phyloP scores from a whole-genome alignment of 1,140 invertebrate species.

The Drosophila punjabiensis region DNA sequence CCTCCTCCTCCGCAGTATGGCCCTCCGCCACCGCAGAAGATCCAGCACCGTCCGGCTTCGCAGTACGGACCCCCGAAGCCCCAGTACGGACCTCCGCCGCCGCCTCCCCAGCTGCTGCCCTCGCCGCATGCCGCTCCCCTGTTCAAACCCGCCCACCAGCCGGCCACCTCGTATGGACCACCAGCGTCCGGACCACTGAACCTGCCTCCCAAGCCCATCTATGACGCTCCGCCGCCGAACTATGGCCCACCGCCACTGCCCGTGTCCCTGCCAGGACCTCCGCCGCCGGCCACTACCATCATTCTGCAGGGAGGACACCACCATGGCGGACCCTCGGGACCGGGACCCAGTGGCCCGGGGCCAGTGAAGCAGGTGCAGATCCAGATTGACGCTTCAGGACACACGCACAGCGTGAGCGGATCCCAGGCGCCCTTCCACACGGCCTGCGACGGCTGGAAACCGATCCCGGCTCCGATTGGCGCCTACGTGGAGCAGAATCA shows the following conservation, averaged over 20 bases:
- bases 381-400: constrained; percentile 75
- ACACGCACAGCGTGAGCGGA: constrained; percentile 76
- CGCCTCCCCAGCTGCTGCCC: constrained; percentile 76
- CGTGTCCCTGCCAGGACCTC: constrained; percentile 54
- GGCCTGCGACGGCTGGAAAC: constrained; percentile 93
- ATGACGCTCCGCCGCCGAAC: constrained; percentile 79
- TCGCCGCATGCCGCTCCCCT: constrained; percentile 73
- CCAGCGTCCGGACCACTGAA: constrained; percentile 78
- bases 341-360: constrained; percentile 20
- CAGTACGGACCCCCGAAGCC: constrained; percentile 85
- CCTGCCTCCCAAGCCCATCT: constrained; percentile 63
- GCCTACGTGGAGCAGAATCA: constrained; percentile 73
- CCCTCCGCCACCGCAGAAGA: constrained; percentile 85
- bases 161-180: constrained; percentile 82
- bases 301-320: constrained; percentile 56
- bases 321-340: constrained; percentile 23
- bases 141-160: constrained; percentile 71
- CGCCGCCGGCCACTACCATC: constrained; percentile 57
- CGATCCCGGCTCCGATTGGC: constrained; percentile 89
- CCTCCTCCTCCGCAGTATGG: constrained; percentile 84
- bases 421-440: constrained; percentile 80
- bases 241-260: constrained; percentile 73
- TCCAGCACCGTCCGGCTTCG: constrained; percentile 85
- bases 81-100: constrained; percentile 72
- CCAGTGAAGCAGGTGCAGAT: constrained; percentile 77